These are phyloP conservation scores for Nerophis ophidion DNA, from an alignment of 2,113 vertebrate genomes.

Conservation along the genomic window DNA sequence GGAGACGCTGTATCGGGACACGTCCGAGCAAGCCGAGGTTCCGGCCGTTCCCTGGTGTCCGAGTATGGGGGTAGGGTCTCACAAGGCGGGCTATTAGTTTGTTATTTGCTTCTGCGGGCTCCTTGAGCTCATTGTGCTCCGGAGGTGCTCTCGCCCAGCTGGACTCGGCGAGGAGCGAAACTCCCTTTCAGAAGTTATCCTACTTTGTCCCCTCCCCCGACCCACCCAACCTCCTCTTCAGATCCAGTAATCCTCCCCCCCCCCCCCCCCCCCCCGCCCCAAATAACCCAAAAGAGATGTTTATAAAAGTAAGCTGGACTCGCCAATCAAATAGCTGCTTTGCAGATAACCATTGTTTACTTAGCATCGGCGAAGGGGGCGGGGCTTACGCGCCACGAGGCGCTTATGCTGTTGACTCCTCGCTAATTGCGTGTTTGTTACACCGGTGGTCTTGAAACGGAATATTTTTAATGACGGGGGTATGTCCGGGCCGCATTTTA, in stretches of 20 bases:
- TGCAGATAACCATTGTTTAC: slow-evolving; percentile 45
- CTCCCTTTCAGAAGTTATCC: slow-evolving; percentile 42
- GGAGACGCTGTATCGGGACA: too few relatives aligned
- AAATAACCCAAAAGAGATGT: slow-evolving; percentile 42
- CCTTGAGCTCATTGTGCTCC: slow-evolving; percentile 65
- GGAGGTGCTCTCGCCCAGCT: slow-evolving; percentile 59
- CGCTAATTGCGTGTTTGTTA: slow-evolving; percentile 48
- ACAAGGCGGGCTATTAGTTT: slow-evolving; percentile 60
- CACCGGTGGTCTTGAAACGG: slow-evolving; percentile 27
- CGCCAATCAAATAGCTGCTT: slow-evolving; percentile 35
- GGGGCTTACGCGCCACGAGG: slow-evolving; percentile 29
- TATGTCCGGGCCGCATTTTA: slow-evolving; percentile 15
- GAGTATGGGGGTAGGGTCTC: slow-evolving; percentile 11
- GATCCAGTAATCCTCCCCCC: slow-evolving; percentile 47
- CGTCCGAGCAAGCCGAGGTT: slow-evolving; percentile 36
- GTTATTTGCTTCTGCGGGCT: slow-evolving; percentile 63
- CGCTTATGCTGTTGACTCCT: slow-evolving; percentile 46
- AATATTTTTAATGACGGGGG: slow-evolving; percentile 33
- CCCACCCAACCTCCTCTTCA: background rate
- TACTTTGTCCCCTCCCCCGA: slow-evolving; percentile 4
- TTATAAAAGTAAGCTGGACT: slow-evolving; percentile 49
- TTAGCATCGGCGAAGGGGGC: slow-evolving; percentile 29
- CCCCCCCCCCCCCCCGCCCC: slow-evolving; percentile 18
- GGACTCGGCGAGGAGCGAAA: slow-evolving; percentile 60
- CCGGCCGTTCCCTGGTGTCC: slow-evolving; percentile 34